These are phyloP conservation scores for Scopus umbretta DNA, from an alignment of 2,113 vertebrate genomes.

Conservation along the genomic window DNA sequence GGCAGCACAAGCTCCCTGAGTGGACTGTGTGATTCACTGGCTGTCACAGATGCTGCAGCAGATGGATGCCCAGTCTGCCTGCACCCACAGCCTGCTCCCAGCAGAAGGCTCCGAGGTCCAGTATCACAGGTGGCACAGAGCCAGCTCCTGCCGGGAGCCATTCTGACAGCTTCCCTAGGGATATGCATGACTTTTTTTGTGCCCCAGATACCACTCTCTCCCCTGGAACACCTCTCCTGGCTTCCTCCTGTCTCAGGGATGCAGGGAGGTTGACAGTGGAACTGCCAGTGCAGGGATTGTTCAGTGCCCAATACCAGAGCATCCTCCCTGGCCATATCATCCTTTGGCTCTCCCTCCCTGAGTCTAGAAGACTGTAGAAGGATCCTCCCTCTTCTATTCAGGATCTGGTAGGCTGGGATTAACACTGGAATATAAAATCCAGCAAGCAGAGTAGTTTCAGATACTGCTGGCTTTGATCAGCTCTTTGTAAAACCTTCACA, in stretches of 20 bases:
- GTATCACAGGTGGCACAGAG: background rate
- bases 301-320: background rate
- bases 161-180: background rate
- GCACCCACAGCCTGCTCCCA: background rate
- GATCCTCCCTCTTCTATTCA: background rate
- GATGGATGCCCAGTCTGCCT: background rate
- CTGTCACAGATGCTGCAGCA: background rate
- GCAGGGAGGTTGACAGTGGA: background rate
- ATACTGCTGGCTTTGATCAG: background rate
- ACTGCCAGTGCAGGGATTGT: background rate
- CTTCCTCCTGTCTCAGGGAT: background rate
- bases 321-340: background rate
- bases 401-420: background rate
- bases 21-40: background rate
- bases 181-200: background rate
- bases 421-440: background rate
- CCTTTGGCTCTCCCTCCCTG: background rate
- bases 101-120: background rate
- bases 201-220: background rate
- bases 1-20: rapidly evolving
- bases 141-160: background rate
- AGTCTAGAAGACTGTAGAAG: background rate
- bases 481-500: background rate
- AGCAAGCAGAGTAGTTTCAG: background rate
- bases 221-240: background rate